Conservation (phyloP, 2,797 vertebrate genomes). For the Labroides dimidiatus region DNA sequence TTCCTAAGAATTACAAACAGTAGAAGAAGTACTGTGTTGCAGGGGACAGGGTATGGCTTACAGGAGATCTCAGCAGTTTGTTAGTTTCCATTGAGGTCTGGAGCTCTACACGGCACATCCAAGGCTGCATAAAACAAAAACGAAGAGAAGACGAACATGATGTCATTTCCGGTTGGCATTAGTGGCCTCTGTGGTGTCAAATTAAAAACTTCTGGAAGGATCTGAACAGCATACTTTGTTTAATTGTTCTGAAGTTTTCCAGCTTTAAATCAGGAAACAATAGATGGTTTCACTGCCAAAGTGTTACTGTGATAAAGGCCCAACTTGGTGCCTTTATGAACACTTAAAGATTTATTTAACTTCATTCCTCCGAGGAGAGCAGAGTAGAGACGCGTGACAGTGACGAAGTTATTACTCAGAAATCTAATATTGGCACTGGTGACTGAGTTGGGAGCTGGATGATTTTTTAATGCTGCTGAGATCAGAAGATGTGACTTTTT, state of each 20-base stretch:
- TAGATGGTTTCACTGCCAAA: conserved; percentile 13
- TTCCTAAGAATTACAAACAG: conserved; percentile 19
- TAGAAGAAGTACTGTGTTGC: conserved; percentile 6
- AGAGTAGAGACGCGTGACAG: conserved; percentile 1
- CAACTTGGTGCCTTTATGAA: conserved; percentile 32
- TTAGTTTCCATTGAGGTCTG: conserved; percentile 22
- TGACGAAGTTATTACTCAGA: conserved; percentile 35
- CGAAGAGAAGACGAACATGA: conserved; percentile 3
- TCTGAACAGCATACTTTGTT: conserved; percentile 23
- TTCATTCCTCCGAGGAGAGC: conserved; percentile 15
- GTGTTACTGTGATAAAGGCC: conserved; percentile 1
- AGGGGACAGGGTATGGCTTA: conserved; percentile 22
- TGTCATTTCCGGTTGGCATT: conserved; percentile 31
- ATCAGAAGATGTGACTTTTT: conserved; percentile 31
- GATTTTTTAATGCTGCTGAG: not conserved
- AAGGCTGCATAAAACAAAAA: not conserved
- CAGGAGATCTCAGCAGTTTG: conserved; percentile 22
- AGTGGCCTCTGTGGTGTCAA: conserved; percentile 8
- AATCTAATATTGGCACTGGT: conserved; percentile 17
- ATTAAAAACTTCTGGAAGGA: conserved; percentile 18
- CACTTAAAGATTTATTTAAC: conserved; percentile 26
- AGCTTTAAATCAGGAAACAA: conserved; percentile 15
- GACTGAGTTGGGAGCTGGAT: conserved; percentile 4
- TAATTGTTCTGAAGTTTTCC: conserved; percentile 4
- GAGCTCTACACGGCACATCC: not conserved